Conservation (phyloP, 2,113 vertebrate genomes). For the Lethenteron camtschaticum region DNA sequence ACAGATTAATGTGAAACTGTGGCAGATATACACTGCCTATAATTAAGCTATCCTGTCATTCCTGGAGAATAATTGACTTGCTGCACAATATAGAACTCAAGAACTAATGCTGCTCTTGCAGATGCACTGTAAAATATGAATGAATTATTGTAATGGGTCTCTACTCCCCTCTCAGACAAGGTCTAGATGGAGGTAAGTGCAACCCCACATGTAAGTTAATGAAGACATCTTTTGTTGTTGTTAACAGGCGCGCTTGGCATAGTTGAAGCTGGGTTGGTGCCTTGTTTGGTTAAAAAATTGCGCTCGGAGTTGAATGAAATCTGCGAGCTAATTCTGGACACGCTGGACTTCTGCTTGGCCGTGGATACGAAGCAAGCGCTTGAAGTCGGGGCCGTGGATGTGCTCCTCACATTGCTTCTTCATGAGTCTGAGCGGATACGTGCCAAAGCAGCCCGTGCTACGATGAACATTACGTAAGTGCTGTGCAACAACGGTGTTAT, state of each 20-base stretch:
- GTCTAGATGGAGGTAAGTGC: too few species aligned
- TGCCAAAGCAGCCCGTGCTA: slow-evolving; percentile 27
- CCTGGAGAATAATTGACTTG: too few species aligned
- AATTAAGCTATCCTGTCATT: too few species aligned
- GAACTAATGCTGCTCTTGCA: too few species aligned
- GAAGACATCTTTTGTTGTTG: neutral
- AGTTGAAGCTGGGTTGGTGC: slow-evolving; percentile 24
- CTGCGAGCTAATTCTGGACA: slow-evolving; percentile 42
- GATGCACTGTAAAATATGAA: too few species aligned
- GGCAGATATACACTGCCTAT: too few species aligned
- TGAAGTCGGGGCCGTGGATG: slow-evolving; percentile 14
- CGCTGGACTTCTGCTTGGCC: slow-evolving; percentile 29
- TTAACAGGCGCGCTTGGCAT: slow-evolving; percentile 31
- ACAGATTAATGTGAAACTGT: too few species aligned
- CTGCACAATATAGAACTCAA: too few species aligned
- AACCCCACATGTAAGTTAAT: neutral
- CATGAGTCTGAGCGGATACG: slow-evolving; percentile 23
- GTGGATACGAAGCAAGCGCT: slow-evolving; percentile 33
- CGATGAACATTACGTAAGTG: slow-evolving; percentile 41
- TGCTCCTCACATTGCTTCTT: slow-evolving; percentile 31
- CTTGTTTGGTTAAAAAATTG: slow-evolving; percentile 35
- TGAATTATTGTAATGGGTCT: too few species aligned
- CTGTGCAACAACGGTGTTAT: too few species aligned
- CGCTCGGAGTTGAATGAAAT: slow-evolving; percentile 24
- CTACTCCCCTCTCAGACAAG: too few species aligned